phyloP scores from a whole-genome alignment of 2,113 vertebrate species.

The Pseudorectes ferrugineus region DNA sequence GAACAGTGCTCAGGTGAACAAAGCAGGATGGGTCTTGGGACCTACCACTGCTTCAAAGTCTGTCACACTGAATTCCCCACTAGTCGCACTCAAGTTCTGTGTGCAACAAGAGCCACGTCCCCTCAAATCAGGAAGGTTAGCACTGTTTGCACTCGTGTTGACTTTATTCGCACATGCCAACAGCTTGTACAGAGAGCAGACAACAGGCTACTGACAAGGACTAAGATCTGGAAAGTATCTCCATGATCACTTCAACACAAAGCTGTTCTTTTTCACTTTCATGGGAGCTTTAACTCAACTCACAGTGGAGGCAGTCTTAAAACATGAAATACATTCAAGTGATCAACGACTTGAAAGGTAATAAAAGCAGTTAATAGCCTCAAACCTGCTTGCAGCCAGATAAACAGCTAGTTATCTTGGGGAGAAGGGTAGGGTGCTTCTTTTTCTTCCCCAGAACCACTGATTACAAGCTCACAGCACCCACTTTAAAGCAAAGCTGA shows the following conservation, averaged over 20 bases:
- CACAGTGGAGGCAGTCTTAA: background rate
- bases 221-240: background rate
- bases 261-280: background rate
- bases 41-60: background rate
- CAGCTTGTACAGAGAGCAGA: background rate
- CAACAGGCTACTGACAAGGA: background rate
- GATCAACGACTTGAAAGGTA: background rate
- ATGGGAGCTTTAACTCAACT: background rate
- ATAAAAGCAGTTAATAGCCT: background rate
- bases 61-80: background rate
- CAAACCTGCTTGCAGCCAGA: background rate
- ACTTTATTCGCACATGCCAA: rapidly evolving
- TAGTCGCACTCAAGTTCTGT: background rate
- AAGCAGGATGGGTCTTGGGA: background rate
- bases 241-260: background rate
- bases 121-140: background rate
- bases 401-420: background rate
- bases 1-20: background rate
- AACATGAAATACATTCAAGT: background rate
- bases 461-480: background rate
- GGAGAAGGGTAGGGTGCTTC: background rate
- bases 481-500: background rate
- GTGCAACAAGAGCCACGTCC: background rate
- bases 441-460: background rate
- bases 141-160: background rate